These are phyloP conservation scores for Galerucella nymphaeae DNA, from an alignment of 2,888 invertebrate genomes.

Conservation along the genomic window DNA sequence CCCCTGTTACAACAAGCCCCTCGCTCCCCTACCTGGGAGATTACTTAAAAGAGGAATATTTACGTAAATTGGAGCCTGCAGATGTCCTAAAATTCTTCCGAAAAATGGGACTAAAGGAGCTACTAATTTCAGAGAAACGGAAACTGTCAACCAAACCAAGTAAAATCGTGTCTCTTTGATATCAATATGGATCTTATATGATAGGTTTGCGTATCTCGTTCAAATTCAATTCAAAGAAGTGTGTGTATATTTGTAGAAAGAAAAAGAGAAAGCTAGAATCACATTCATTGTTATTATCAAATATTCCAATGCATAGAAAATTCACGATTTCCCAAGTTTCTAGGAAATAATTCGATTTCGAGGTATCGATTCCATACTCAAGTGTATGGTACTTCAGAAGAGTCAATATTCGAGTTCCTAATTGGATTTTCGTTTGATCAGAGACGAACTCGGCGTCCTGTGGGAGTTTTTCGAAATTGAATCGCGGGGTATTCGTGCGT, in stretches of 20 bases:
- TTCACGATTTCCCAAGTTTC: slow-evolving; percentile 36
- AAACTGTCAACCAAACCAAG: not conserved
- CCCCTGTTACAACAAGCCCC: too few relatives aligned
- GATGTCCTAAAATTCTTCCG: too few relatives aligned
- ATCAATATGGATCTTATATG: not conserved
- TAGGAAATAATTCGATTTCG: slow-evolving; percentile 40
- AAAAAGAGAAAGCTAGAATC: slow-evolving; percentile 16
- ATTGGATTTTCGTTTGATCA: slow-evolving; percentile 33
- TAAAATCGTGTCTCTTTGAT: not conserved
- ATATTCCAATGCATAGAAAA: slow-evolving; percentile 35
- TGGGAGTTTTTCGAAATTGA: slow-evolving; percentile 3
- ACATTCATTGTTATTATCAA: slow-evolving; percentile 29
- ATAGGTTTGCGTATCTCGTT: not conserved
- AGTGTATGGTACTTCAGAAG: slow-evolving; percentile 20
- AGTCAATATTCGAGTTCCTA: slow-evolving; percentile 36
- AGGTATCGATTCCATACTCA: slow-evolving; percentile 33
- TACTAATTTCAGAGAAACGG: too few relatives aligned
- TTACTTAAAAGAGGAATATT: too few relatives aligned
- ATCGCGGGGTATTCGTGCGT: not conserved
- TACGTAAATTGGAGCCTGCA: too few relatives aligned
- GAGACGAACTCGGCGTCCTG: slow-evolving; percentile 3
- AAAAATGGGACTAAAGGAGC: too few relatives aligned
- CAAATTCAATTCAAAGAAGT: slow-evolving; percentile 25
- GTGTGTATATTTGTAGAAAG: slow-evolving; percentile 5
- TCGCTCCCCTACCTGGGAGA: too few relatives aligned